Evolutionary conservation across 1,140 invertebrate species (phyloP), one percentile per base, ranked within the genome.

Genomic region (Meloidogyne hapla): DNA sequence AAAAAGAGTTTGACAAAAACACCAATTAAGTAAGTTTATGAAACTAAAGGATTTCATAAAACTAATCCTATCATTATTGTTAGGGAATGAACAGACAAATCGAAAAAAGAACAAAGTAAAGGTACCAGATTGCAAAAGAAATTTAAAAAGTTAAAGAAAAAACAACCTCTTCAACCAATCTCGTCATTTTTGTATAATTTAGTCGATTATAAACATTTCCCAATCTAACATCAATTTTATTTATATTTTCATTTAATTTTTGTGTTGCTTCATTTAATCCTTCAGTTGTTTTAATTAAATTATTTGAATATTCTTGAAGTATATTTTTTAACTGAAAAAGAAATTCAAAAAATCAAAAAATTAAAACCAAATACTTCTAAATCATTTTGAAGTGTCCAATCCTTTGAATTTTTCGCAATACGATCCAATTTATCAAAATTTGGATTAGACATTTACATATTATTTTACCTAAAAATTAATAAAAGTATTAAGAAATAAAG

Each of bases 301-400:
- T 56, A 56, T 56, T n/a, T 56, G 48, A 56, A 21, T 56, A 56
- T 65, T 33, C 33, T 65, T 65, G 26, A 65, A 28, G 26, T 64
- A 15, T 64, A 26, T 65, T 26, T n/a, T 18, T 33, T n/a, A 33
- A 65, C 18, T 33, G 26, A 28, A 64, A 28, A 28, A 64, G 13
- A 18, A 15, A 18, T 18, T 48, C 3, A 48, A 56, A 56, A 8
- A n/a, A n/a, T 56, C 6, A 13, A 56, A 56, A n/a, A 56, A n/a
- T n/a, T 6, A 13, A 13, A 21, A 56, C 2, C 18, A 56, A 56
- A 6, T 56, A 56, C 48, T 6, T 56, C 48, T 6, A 56, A n/a
- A 56, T 56, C 48, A 56, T 56, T n/a, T 56, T 56, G 18, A 21
- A 56, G 48, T n/a, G 48, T 56, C 48, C 48, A 56, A 21, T 56